phyloP scores from a whole-genome alignment of 1,140 invertebrate species.

The Papilio dardanus region DNA sequence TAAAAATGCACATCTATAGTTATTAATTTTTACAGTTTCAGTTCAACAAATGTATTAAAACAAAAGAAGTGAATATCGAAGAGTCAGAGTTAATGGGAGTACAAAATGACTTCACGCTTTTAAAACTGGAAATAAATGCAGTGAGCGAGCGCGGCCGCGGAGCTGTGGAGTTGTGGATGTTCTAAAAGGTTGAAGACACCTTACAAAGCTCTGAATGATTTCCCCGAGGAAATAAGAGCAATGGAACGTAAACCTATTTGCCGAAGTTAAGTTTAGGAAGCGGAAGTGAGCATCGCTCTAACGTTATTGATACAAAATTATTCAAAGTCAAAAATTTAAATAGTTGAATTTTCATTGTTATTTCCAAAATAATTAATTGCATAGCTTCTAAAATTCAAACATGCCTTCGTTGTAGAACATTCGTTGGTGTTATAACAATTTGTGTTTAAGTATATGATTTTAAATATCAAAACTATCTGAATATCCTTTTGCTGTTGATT shows the following conservation, averaged over 20 bases:
- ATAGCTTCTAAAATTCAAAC: background rate
- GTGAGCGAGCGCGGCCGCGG: background rate
- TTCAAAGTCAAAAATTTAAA: background rate
- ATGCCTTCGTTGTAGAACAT: too few species aligned
- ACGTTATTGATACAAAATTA: slow-evolving; percentile 13
- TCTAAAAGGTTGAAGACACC: slow-evolving; percentile 37
- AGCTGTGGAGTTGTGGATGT: slow-evolving; percentile 10
- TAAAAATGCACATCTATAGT: background rate
- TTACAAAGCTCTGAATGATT: slow-evolving; percentile 40
- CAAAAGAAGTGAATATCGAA: background rate
- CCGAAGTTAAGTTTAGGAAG: slow-evolving; percentile 25
- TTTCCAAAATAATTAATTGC: background rate
- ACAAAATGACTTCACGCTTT: slow-evolving; percentile 33
- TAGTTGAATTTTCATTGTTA: background rate
- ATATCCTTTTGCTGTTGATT: background rate
- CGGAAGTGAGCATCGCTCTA: slow-evolving; percentile 14
- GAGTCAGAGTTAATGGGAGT: background rate
- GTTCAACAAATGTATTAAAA: background rate
- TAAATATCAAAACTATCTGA: background rate
- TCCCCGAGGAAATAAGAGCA: slow-evolving; percentile 44
- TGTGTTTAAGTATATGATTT: too few species aligned
- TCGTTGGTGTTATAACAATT: too few species aligned
- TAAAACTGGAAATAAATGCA: slow-evolving; percentile 38
- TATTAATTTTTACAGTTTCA: background rate
- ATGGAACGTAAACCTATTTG: slow-evolving; percentile 34